Percentiles rank a stretch among this genome's conserved stretches.
These are phyloP conservation scores for Chymomyza procnemis DNA, from an alignment of 2,888 invertebrate species.

Conservation along the genomic window DNA sequence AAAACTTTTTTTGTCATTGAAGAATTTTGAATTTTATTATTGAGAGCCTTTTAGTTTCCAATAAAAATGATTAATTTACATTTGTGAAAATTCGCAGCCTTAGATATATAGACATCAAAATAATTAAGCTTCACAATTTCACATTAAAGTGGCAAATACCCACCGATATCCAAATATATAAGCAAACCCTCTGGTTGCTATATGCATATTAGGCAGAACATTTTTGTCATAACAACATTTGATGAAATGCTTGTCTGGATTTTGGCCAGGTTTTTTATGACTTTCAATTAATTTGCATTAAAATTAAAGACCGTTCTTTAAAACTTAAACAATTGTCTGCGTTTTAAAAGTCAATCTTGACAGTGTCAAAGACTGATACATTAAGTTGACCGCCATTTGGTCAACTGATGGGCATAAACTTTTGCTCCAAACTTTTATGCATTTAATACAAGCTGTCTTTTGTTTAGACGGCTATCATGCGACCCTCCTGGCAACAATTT, in stretches of 20 bases:
- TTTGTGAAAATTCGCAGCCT: no score
- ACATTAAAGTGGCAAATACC: no score
- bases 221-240: slow-evolving; percentile 60
- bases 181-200: background rate
- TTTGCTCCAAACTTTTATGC: slow-evolving; percentile 61
- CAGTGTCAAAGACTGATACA: slow-evolving; percentile 18
- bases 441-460: slow-evolving; percentile 18
- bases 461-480: slow-evolving; percentile 19
- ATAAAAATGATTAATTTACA: no score
- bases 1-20: no score
- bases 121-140: no score
- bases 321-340: slow-evolving; percentile 16
- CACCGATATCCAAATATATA: no score
- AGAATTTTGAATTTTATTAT: no score
- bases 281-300: slow-evolving; percentile 42
- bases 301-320: background rate
- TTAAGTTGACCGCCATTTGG: background rate
- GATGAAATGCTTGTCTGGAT: slow-evolving; percentile 48
- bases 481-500: slow-evolving; percentile 43
- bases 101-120: no score
- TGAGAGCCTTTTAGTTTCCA: no score
- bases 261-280: background rate
- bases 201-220: background rate
- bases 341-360: slow-evolving; percentile 15
- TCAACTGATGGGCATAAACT: slow-evolving; percentile 63